Percentiles rank a stretch among this genome's conserved stretches.
Conservation (phyloP, 2,888 invertebrate genomes). For the Seira musarum region DNA sequence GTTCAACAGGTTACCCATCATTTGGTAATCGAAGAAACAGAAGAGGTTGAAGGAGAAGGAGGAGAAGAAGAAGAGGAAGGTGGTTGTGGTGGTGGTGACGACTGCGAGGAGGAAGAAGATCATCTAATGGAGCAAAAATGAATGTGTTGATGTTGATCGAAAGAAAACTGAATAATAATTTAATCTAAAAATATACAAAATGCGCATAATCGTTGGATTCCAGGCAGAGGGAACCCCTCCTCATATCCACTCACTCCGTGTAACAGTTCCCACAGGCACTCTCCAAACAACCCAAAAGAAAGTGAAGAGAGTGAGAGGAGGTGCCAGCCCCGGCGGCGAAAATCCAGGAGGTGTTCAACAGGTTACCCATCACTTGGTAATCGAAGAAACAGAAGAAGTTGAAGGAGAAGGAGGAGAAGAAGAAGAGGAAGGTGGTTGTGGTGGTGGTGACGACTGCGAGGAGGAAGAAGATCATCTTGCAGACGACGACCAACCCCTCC, state of each 20-base stretch:
- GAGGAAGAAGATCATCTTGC: constrained; percentile 46
- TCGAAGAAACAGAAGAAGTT: constrained; percentile 49
- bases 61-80: constrained; percentile 36
- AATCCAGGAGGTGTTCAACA: background rate
- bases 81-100: no score
- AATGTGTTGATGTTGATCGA: background rate
- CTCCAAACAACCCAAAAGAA: constrained; percentile 8
- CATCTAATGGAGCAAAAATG: background rate
- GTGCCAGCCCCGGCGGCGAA: constrained; percentile 14
- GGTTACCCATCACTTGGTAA: constrained; percentile 54
- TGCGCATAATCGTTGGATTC: constrained; percentile 70
- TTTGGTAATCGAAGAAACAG: constrained; percentile 57
- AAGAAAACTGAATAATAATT: no score
- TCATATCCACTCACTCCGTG: constrained; percentile 44
- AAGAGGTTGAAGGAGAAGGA: constrained; percentile 27
- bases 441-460: no score
- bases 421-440: constrained; percentile 35
- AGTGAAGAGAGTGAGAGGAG: constrained; percentile 32
- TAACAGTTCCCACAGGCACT: constrained; percentile 45
- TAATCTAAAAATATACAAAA: no score
- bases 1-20: constrained; percentile 42
- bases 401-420: constrained; percentile 30
- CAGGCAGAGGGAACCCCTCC: constrained; percentile 61
- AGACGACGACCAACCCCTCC: constrained; percentile 33
- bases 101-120: no score